Conservation (phyloP, 2,113 vertebrate genomes). For the Amphiprion ocellaris region DNA sequence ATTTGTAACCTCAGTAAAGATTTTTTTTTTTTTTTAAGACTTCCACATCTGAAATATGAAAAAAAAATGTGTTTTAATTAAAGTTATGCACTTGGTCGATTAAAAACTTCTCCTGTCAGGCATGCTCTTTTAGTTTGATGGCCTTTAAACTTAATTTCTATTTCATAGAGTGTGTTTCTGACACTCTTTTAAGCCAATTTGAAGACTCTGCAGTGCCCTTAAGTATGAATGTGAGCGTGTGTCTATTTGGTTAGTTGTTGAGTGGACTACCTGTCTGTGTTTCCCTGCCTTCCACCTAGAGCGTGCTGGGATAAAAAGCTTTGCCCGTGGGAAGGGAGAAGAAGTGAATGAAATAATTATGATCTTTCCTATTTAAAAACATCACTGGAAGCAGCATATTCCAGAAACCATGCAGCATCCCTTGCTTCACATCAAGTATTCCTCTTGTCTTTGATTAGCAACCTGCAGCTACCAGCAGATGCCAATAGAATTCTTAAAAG, state of each 20-base stretch:
- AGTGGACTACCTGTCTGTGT: constrained; percentile 2
- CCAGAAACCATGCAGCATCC: constrained; percentile 13
- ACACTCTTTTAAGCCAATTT: not conserved
- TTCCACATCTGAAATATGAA: no score
- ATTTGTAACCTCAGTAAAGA: no score
- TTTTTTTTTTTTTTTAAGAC: no score
- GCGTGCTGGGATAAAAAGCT: constrained; percentile 10
- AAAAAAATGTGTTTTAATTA: no score
- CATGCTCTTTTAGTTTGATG: no score
- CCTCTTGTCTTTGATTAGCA: constrained; percentile 24
- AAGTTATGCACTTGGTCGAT: no score
- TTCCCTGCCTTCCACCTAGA: constrained; percentile 6
- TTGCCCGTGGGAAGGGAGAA: constrained; percentile 14
- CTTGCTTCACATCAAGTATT: constrained; percentile 22
- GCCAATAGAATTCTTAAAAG: constrained; percentile 11
- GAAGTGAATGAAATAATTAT: constrained; percentile 56
- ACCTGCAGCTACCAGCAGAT: constrained; percentile 27
- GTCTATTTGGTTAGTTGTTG: constrained; percentile 30
- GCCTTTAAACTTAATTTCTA: not conserved
- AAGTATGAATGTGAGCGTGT: constrained; percentile 19
- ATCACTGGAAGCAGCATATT: constrained; percentile 3
- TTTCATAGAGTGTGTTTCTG: not conserved
- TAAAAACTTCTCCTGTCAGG: no score
- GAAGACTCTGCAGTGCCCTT: constrained; percentile 5
- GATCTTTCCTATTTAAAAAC: constrained; percentile 36